Conservation (phyloP, 2,888 invertebrate genomes). For the Prenolepis imparis region DNA sequence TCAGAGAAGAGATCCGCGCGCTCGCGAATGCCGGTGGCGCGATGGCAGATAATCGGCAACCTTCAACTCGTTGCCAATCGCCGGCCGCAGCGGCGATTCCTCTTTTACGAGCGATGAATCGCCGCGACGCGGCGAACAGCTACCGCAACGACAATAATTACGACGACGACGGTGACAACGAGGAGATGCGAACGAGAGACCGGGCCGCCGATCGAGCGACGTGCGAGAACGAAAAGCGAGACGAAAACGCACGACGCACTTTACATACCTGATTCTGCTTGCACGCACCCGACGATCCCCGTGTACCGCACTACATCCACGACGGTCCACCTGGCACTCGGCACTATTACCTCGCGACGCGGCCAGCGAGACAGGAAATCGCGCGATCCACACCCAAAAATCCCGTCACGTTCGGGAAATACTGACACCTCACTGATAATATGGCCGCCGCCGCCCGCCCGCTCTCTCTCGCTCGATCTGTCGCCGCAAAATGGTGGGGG, state of each 20-base stretch:
- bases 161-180: constrained; percentile 8
- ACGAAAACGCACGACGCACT: not conserved
- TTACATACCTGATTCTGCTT: constrained; percentile 71
- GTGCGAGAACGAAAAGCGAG: not conserved
- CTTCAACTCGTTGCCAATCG: not conserved
- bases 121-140: not conserved
- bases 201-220: not conserved
- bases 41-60: not conserved
- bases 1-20: not conserved
- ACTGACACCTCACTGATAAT: constrained; percentile 86
- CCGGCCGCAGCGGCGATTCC: not conserved
- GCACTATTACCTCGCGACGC: constrained; percentile 76
- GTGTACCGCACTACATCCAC: constrained; percentile 82
- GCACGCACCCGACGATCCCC: constrained; percentile 74
- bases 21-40: constrained; percentile 1
- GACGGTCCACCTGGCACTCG: constrained; percentile 77
- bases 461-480: constrained; percentile 60
- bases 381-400: constrained; percentile 86
- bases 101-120: not conserved
- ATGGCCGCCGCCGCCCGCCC: constrained; percentile 83
- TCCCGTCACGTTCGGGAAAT: constrained; percentile 85
- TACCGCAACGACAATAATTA: not conserved
- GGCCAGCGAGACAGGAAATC: constrained; percentile 78
- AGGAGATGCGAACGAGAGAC: constrained; percentile 29
- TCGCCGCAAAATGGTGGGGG: constrained; percentile 31